Conservation (phyloP, 2,888 invertebrate genomes). For the Rotaria magnacalcarata region DNA sequence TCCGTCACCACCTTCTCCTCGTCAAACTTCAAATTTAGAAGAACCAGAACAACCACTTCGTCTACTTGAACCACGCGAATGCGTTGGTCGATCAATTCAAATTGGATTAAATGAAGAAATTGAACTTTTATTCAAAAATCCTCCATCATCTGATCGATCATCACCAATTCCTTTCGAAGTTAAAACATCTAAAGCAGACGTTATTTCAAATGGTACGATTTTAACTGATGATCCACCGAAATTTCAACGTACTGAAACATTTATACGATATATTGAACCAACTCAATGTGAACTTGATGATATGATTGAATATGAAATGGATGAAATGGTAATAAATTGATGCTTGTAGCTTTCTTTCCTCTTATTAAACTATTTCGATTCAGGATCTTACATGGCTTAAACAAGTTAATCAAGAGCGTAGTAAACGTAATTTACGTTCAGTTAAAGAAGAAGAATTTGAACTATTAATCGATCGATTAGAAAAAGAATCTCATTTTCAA, state of each 20-base stretch:
- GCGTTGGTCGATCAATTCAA: conserved; percentile 27
- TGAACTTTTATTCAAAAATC: neutral
- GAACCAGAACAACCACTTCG: neutral
- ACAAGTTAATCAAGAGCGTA: conserved; percentile 77
- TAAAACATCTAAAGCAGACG: neutral
- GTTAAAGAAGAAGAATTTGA: conserved; percentile 86
- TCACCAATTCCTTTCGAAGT: neutral
- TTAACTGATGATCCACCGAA: neutral
- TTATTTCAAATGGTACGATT: neutral
- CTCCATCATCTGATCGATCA: neutral
- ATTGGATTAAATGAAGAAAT: conserved; percentile 30
- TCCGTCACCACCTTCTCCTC: neutral
- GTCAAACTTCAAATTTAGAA: neutral
- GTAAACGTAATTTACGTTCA: conserved; percentile 63
- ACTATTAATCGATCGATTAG: conserved; percentile 89
- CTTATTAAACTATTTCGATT: conserved; percentile 45
- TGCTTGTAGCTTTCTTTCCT: neutral
- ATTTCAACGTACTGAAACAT: conserved; percentile 20
- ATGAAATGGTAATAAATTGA: conserved; percentile 70
- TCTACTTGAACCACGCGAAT: conserved; percentile 8
- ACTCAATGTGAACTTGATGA: conserved; percentile 88
- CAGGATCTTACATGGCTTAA: conserved; percentile 84
- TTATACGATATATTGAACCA: conserved; percentile 76
- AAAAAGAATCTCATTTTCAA: conserved; percentile 93
- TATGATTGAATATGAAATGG: conserved; percentile 88